Percentiles rank a stretch among this genome's conserved stretches.
phyloP scores from a whole-genome alignment of 2,888 invertebrate genomes.

The Schizaphis graminum region DNA sequence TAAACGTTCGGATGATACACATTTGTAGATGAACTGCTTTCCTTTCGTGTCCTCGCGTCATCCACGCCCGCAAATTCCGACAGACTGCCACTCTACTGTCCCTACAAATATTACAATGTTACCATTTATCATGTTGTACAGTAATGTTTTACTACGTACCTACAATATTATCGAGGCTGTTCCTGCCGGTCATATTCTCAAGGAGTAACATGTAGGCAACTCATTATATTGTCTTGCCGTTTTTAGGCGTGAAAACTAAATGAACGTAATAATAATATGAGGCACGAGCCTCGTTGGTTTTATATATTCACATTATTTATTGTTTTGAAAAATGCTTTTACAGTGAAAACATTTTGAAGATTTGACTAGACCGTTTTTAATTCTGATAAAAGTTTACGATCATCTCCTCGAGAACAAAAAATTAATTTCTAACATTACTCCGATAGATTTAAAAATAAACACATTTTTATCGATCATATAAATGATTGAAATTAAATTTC shows the following conservation, averaged over 20 bases:
- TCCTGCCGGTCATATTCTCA: neutral
- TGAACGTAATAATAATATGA: neutral
- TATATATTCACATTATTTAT: neutral
- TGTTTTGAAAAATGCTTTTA: neutral
- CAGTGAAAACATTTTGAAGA: neutral
- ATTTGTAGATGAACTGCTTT: neutral
- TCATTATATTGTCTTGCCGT: neutral
- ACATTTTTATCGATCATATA: neutral
- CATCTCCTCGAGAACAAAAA: neutral
- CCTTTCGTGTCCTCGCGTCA: neutral
- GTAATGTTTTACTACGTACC: neutral
- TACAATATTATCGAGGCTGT: neutral
- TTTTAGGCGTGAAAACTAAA: neutral
- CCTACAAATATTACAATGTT: neutral
- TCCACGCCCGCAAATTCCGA: neutral
- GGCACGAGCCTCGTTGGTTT: neutral
- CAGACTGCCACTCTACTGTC: neutral
- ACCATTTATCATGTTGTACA: neutral
- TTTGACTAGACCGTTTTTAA: neutral
- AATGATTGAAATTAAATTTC: neutral
- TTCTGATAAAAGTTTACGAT: neutral
- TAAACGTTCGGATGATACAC: neutral
- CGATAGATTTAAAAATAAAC: neutral
- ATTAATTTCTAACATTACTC: neutral
- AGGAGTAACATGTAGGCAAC: neutral